Evolutionary conservation across 2,888 invertebrate species (phyloP).

Genomic region (Empis stercorea): DNA sequence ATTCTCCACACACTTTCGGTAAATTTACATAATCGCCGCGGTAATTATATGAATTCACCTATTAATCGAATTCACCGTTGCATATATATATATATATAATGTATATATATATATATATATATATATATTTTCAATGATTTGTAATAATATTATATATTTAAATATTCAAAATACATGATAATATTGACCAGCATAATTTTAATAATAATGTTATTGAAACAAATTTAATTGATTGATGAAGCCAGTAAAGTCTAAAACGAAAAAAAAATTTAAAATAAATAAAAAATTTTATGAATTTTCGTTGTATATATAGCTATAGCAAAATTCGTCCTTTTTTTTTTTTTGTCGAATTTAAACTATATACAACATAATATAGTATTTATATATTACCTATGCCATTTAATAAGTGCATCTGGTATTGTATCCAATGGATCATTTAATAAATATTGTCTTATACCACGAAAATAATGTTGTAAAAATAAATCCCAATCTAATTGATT

Average conservation of each 20-base stretch:
- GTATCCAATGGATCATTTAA: slow-evolving; percentile 69
- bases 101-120: too few species aligned
- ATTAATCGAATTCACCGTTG: too few species aligned
- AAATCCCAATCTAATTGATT: slow-evolving; percentile 59
- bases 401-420: slow-evolving; percentile 52
- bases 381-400: slow-evolving; percentile 39
- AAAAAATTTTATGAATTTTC: not conserved
- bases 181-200: slow-evolving; percentile 19
- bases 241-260: slow-evolving; percentile 33
- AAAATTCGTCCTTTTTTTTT: not conserved
- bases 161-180: slow-evolving; percentile 6
- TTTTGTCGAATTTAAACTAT: not conserved
- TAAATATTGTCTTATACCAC: slow-evolving; percentile 63
- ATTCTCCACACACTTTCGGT: too few species aligned
- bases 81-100: too few species aligned
- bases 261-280: slow-evolving; percentile 1
- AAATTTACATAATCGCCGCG: too few species aligned
- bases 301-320: not conserved
- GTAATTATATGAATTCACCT: too few species aligned
- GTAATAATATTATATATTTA: not conserved
- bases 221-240: slow-evolving; percentile 37
- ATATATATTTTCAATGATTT: too few species aligned
- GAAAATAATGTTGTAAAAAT: slow-evolving; percentile 50
- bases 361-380: slow-evolving; percentile 19
- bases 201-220: slow-evolving; percentile 20